A percentile compares a stretch with the other conserved stretches of the same genome.
Evolutionary conservation across 1,140 invertebrate species (phyloP).

Genomic region (roundworm (Caenorhabditis elegans)): WBcel235 BX284606.5:4556501-4557000

Average conservation of each 20-base stretch:
- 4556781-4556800: constrained; percentile 9
- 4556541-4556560: neutral
- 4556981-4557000: neutral
- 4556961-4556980: neutral
- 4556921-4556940: neutral
- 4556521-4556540: neutral
- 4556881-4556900: constrained; percentile 30
- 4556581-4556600: constrained; percentile 25
- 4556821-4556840: neutral
- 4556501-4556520: neutral
- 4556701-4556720: neutral
- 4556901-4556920: constrained; percentile 22
- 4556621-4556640: constrained; percentile 22
- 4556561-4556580: constrained; percentile 28
- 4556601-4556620: constrained; percentile 17
- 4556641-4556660: constrained; percentile 10
- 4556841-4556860: constrained; percentile 21
- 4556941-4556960: neutral
- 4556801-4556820: constrained; percentile 21
- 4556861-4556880: constrained; percentile 15
- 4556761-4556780: neutral
- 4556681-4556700: neutral
- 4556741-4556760: neutral
- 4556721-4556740: neutral
- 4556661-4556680: neutral